Base-by-base conservation (phyloP, 1,140 invertebrate species). In the Ceratitis capitata region DNA sequence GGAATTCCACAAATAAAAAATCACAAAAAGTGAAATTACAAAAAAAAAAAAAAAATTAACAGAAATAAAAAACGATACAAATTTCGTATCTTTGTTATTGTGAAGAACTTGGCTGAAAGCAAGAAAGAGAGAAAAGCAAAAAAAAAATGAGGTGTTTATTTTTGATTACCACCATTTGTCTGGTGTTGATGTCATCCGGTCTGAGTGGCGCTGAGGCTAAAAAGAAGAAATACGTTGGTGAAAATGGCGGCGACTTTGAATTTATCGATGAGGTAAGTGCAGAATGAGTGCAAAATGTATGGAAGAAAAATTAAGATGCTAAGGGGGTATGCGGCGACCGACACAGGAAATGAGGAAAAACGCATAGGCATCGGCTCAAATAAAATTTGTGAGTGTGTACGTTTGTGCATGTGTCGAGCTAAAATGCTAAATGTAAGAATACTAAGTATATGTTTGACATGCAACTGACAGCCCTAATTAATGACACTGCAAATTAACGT, bases 261-360 rank as follows among this genome's bases (percentile, higher is more conserved):
- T 91, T 91, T 88, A 91, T 91, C 88, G 90, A 91, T 90, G 90
- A 91, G 90, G 90, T 91, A 91, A 91, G 90, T 91, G 35, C 69
- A 23, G n/a, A 1, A 78, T 47, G 69, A 45, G 29, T 14, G 32
- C 61, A 5, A 56, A 23, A 56, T n/a, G n/a, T n/a, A n/a, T n/a
- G n/a, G n/a, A n/a, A n/a, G n/a, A n/a, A n/a, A n/a, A n/a, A n/a
- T n/a, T n/a, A n/a, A n/a, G n/a, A n/a, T n/a, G 19, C 1, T 19
- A 47, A 23, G 39, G 23, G 6, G n/a, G 23, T 35, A 26, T n/a
- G 39, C 0, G 4, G 29, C 0, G 35, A 26, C 10, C 0, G 1
- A 16, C 3, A 14, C 9, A 47, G 35, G n/a, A 45, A 23, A 47
- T 1, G 14, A 45, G 7, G 39, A 45, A 26, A 26, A 5, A 69